Evolutionary conservation across 2,888 invertebrate species (phyloP).

Genomic region (Tenthredo scrophulariae): DNA sequence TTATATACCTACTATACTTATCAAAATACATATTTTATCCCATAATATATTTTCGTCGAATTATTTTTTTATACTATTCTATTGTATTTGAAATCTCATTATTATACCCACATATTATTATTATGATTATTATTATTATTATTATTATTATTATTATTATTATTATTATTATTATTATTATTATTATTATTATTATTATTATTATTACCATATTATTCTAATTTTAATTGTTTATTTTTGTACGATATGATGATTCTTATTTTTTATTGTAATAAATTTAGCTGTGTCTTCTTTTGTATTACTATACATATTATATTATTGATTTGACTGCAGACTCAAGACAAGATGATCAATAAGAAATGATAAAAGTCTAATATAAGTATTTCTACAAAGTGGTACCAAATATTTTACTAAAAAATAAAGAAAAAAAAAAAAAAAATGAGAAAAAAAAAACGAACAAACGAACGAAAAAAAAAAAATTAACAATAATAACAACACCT

Average conservation of each 20-base stretch:
- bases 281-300: conserved; percentile 65
- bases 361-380: conserved; percentile 64
- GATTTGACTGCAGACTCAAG: conserved; percentile 58
- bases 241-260: conserved; percentile 69
- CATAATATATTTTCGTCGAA: conserved; percentile 64
- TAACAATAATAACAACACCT: conserved; percentile 56
- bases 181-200: conserved; percentile 61
- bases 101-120: conserved; percentile 53
- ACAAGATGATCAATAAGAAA: conserved; percentile 52
- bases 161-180: conserved; percentile 58
- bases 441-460: conserved; percentile 44
- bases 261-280: conserved; percentile 67
- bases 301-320: conserved; percentile 38
- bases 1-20: conserved; percentile 57
- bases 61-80: conserved; percentile 63
- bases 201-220: conserved; percentile 59
- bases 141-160: conserved; percentile 61
- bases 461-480: conserved; percentile 59
- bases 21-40: conserved; percentile 64
- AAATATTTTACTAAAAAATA: conserved; percentile 72
- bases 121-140: conserved; percentile 59
- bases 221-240: conserved; percentile 74
- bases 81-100: conserved; percentile 51
- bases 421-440: conserved; percentile 59
- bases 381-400: conserved; percentile 70